phyloP scores from a whole-genome alignment of 2,888 invertebrate species.

The Meta bourneti region DNA sequence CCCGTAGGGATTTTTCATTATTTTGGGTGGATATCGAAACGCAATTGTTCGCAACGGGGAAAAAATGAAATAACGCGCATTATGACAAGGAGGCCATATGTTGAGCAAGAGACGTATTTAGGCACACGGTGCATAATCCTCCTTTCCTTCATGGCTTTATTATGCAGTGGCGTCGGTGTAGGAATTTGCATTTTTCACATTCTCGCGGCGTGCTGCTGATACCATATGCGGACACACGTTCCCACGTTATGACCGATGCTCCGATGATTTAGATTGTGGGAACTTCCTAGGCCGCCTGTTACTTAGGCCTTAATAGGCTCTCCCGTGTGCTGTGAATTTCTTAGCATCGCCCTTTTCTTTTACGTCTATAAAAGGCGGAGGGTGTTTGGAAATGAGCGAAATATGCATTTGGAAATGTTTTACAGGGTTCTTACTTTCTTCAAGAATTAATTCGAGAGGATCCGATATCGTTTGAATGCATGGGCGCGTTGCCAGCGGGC shows the following conservation, averaged over 20 bases:
- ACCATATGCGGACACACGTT: conserved; percentile 67
- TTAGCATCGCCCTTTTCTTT: background rate
- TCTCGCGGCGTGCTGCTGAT: conserved; percentile 26
- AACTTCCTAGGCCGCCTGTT: background rate
- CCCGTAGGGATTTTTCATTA: conserved; percentile 76
- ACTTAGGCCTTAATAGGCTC: no score
- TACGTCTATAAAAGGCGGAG: background rate
- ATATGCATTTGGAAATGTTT: background rate
- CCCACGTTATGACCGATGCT: conserved; percentile 41
- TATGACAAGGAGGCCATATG: conserved; percentile 32
- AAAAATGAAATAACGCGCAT: conserved; percentile 44
- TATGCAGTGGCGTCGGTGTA: conserved; percentile 51
- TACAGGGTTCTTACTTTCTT: background rate
- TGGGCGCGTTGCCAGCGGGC: no score
- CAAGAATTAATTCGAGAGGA: background rate
- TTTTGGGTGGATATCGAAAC: conserved; percentile 73
- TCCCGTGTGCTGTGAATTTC: no score
- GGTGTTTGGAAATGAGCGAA: background rate
- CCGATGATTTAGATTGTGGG: conserved; percentile 21
- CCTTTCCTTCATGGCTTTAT: conserved; percentile 70
- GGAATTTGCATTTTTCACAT: conserved; percentile 70
- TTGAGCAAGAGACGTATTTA: conserved; percentile 50
- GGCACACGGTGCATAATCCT: background rate
- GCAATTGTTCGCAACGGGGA: conserved; percentile 51
- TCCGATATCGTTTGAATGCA: background rate